Evolutionary conservation across 2,888 invertebrate species (phyloP).

Genomic region (Oxyteleia sp.): DNA sequence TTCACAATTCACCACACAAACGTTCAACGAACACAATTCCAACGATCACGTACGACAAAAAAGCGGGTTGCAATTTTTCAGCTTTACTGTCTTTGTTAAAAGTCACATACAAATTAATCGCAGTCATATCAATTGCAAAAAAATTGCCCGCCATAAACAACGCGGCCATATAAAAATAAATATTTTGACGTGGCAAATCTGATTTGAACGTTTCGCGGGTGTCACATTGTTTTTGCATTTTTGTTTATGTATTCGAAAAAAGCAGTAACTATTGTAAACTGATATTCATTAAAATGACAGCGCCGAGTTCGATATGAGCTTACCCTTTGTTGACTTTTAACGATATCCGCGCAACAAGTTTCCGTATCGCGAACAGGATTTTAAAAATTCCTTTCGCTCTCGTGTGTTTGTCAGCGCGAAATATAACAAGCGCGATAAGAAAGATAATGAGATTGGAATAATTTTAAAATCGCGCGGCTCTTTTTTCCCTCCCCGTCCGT

Average conservation of each 20-base stretch:
- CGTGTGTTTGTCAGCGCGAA: conserved; percentile 40
- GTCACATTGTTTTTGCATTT: conserved; percentile 35
- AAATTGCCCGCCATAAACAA: conserved; percentile 39
- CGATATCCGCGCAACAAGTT: conserved; percentile 65
- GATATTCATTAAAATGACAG: conserved; percentile 59
- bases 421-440: conserved; percentile 52
- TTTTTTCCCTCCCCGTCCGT: no score
- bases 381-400: conserved; percentile 40
- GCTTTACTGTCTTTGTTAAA: conserved; percentile 4
- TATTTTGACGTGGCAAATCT: conserved; percentile 40
- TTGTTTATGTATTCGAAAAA: conserved; percentile 36
- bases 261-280: conserved; percentile 39
- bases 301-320: conserved; percentile 38
- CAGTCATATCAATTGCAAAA: conserved; percentile 34
- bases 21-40: no score
- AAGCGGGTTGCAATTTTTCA: neutral
- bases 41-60: no score
- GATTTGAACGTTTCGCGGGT: conserved; percentile 38
- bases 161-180: conserved; percentile 39
- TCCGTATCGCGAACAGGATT: conserved; percentile 37
- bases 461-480: conserved; percentile 22
- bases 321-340: conserved; percentile 61
- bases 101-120: conserved; percentile 41
- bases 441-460: conserved; percentile 58
- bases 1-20: no score